Evolutionary conservation across 2,797 vertebrate species (phyloP), one percentile per base, ranked within the genome.

Genomic region (Sebastes variabilis): DNA sequence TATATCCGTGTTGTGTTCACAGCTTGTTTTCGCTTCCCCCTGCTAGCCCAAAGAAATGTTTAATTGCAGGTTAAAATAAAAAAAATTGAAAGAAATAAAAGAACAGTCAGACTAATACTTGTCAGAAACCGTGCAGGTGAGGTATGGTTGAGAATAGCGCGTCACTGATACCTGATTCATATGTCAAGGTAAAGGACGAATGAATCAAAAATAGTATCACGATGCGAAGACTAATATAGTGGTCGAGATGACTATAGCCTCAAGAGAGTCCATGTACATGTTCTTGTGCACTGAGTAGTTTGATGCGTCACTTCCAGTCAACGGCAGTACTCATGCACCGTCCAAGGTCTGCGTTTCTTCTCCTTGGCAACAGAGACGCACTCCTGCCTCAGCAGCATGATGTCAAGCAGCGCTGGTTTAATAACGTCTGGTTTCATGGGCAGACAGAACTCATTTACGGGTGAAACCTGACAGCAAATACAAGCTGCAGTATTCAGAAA

Each of bases 221-320:
- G 34, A 38, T 29, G 25, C 71, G 42, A 56, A 2, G 14, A 18
- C 16, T 9, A 60, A 76, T 11, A 16, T 18, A 58, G 14, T 38
- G 13, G 4, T 65, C 72, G 8, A 75, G 58, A 76, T 68, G 70
- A 68, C 29, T 46, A 4, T 20, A 66, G 66, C 38, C 72, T 60
- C 1, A 2, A 75, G 38, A 64, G 8, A 73, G 67, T 79, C 49
- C 34, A 12, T 54, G 60, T 61, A 64, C 72, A 85, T 83, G 77
- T 73, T 80, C 82, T 80, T 72, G n/a, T 52, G 54, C 58, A 13
- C 67, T 85, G 79, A 87, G 64, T 54, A 58, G 72, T 78, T 77
- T 46, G 72, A 85, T 90, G 90, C 72, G 77, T 94, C 92, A 94
- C 79, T 90, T 93, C 71, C 89, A 90, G 88, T 90, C 79, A 87